These are phyloP conservation scores for Catamblyrhynchus diadema DNA, from an alignment of 2,797 vertebrate genomes.

Conservation along the genomic window DNA sequence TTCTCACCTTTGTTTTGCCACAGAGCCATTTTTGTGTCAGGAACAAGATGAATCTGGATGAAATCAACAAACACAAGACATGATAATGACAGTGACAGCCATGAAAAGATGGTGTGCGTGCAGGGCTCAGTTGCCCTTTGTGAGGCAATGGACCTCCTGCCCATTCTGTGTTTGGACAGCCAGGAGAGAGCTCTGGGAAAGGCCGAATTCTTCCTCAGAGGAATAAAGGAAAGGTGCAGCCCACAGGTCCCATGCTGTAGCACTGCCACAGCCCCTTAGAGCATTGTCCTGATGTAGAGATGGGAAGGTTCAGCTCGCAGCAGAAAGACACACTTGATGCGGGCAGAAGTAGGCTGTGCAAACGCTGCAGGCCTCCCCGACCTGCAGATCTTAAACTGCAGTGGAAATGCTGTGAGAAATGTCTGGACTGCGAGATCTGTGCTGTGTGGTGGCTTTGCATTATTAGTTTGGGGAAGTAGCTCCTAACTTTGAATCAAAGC, in stretches of 20 bases:
- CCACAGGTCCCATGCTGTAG: rapidly evolving
- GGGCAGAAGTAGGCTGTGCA: not conserved
- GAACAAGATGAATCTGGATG: not conserved
- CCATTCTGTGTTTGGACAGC: rapidly evolving
- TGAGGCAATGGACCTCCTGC: too few species aligned
- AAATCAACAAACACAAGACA: not conserved
- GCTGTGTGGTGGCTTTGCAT: not conserved
- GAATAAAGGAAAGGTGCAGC: not conserved
- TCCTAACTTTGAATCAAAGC: not conserved
- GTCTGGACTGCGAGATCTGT: not conserved
- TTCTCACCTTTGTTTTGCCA: not conserved
- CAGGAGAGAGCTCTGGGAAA: not conserved
- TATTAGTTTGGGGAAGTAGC: not conserved
- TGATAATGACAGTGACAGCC: not conserved
- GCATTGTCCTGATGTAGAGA: not conserved
- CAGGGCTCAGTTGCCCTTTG: not conserved
- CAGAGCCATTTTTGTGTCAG: not conserved
- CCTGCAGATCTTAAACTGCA: not conserved
- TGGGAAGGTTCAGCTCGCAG: not conserved
- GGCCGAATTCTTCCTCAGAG: not conserved
- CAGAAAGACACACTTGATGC: not conserved
- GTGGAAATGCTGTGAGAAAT: not conserved
- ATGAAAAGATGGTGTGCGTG: not conserved
- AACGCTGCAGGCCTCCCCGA: not conserved
- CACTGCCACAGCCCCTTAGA: not conserved